Evolutionary conservation across 1,140 invertebrate genomes (phyloP).

Genomic region (Semibalanus balanoides): DNA sequence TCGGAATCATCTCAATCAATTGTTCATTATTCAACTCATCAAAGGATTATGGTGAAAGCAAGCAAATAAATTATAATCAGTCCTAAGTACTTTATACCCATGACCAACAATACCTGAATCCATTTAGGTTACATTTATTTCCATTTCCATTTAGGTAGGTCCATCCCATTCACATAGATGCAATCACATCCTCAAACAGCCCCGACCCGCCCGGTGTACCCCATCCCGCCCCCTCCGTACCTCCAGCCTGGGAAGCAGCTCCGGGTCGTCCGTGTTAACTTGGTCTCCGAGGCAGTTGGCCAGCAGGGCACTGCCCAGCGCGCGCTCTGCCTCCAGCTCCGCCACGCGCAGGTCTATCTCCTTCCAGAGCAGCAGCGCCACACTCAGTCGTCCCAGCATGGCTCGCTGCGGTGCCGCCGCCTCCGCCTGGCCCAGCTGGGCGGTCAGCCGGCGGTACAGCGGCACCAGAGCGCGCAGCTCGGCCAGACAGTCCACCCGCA

Average conservation of each 20-base stretch:
- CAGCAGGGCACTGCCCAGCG: not conserved
- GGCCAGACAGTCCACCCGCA: not conserved
- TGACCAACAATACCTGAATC: too few relatives aligned
- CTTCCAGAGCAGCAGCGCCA: conserved; percentile 2
- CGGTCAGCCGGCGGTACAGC: not conserved
- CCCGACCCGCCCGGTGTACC: too few relatives aligned
- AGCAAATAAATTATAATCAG: too few relatives aligned
- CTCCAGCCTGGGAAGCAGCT: not conserved
- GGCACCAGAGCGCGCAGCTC: not conserved
- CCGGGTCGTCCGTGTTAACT: not conserved
- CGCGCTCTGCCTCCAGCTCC: not conserved
- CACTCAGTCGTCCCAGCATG: not conserved
- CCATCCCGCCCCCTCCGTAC: not conserved
- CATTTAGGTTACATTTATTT: too few relatives aligned
- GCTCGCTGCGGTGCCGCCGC: too few relatives aligned
- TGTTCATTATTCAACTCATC: too few relatives aligned
- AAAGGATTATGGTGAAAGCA: too few relatives aligned
- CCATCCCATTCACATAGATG: too few relatives aligned
- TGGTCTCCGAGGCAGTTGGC: not conserved
- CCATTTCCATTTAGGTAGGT: too few relatives aligned
- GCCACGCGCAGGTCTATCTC: not conserved
- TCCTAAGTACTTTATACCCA: too few relatives aligned
- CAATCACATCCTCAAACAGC: too few relatives aligned
- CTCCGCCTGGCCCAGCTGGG: conserved; percentile 3
- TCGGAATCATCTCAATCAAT: too few relatives aligned